Evolutionary conservation across 2,113 vertebrate species (phyloP), one percentile per base, ranked within the genome.

Genomic region (Eretmochelys imbricata): DNA sequence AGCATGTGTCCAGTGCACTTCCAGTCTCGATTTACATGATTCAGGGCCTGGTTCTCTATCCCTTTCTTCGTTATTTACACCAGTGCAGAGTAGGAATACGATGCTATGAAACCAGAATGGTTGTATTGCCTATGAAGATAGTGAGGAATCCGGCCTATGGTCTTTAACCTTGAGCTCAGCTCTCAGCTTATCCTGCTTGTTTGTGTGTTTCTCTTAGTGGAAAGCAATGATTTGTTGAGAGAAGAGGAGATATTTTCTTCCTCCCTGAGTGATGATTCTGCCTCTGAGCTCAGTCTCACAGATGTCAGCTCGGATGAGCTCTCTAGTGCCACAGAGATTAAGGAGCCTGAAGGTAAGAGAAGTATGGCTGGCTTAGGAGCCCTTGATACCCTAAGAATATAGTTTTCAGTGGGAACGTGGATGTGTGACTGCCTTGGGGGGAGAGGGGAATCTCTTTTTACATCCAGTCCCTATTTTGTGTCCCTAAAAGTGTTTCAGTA

Each of bases 221-320:
- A 89, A 91, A 95, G 42, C 35, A 94, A 93, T 82, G 86, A 86
- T 6, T 83, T 93, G 48, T 50, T 90, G 62, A 83, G 89, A 86
- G 48, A 80, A 38, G 53, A 55, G 82, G 92, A 46, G 3, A 62
- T 81, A 46, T 96, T 96, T 92, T 95, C 31, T 94, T 69, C 81
- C 84, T 87, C 93, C 91, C 89, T 84, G 10, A 69, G 78, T 92
- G 96, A 97, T 51, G 95, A 97, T 88, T 98, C 97, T 2, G 97
- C 97, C 86, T 98, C 98, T 0, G 98, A 98, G 48, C 97, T 98
- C 27, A 99, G 98, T 83, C 98, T 99, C 80, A 98, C 96, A 20
- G 98, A 98, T 83, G 97, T 99, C 94, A 97, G 90, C 88, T 99
- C 98, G 4, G 80, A 98, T 5, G 98, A 97, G 9, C 96, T 98